Evolutionary conservation across 2,888 invertebrate species (phyloP).

Genomic region (Cylindroiulus punctatus): DNA sequence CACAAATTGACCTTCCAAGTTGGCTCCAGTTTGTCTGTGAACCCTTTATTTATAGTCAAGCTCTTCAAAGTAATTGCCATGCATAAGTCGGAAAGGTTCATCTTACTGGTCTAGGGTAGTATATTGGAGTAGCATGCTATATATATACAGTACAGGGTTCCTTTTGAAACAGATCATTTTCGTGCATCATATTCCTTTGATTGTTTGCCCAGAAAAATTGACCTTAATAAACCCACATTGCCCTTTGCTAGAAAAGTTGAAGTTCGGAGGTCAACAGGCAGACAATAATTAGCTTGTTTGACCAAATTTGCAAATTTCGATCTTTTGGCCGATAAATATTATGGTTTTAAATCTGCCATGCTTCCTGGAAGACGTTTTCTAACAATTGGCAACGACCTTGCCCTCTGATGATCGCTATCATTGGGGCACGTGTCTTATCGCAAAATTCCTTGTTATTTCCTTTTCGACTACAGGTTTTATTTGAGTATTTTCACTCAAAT

Average conservation of each 20-base stretch:
- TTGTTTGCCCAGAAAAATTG: no score
- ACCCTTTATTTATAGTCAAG: background rate
- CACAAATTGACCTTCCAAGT: no score
- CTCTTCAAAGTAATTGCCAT: background rate
- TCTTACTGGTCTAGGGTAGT: background rate
- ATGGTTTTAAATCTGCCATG: no score
- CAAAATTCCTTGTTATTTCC: background rate
- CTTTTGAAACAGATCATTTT: no score
- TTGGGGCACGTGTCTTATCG: background rate
- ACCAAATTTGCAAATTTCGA: background rate
- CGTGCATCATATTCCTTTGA: no score
- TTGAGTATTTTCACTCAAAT: background rate
- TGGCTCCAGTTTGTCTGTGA: no score
- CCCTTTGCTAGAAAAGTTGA: background rate
- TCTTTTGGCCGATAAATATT: background rate
- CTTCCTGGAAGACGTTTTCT: background rate
- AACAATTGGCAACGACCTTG: no score
- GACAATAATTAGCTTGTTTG: background rate
- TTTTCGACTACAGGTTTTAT: background rate
- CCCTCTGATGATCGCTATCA: no score
- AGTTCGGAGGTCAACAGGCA: background rate
- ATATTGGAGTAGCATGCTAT: no score
- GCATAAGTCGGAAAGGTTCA: background rate
- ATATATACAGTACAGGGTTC: no score
- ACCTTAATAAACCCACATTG: background rate